phyloP scores from a whole-genome alignment of 2,888 invertebrate species.

The Harpagoxenus sublaevis region DNA sequence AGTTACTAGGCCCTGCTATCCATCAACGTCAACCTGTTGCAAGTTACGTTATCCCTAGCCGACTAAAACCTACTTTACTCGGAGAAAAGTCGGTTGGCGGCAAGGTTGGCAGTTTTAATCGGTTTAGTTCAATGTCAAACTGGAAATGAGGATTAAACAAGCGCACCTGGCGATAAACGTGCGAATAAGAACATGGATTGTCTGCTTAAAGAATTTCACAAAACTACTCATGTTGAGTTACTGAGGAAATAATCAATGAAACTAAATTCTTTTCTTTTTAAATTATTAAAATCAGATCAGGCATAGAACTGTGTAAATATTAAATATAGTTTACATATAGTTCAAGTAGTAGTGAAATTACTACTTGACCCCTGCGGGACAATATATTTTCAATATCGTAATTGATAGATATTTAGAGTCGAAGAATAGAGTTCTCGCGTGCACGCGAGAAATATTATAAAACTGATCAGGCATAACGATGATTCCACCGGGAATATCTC shows the following conservation, averaged over 20 bases:
- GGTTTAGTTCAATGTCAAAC: slow-evolving; percentile 42
- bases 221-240: background rate
- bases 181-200: background rate
- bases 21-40: slow-evolving; percentile 77
- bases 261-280: background rate
- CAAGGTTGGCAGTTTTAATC: slow-evolving; percentile 18
- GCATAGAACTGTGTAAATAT: background rate
- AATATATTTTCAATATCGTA: slow-evolving; percentile 2
- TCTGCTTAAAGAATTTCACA: background rate
- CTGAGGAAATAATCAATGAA: background rate
- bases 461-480: background rate
- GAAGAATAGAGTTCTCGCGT: background rate
- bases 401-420: background rate
- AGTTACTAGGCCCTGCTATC: slow-evolving; percentile 53
- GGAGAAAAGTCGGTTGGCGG: slow-evolving; percentile 37
- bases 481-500: background rate
- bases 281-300: background rate
- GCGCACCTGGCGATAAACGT: background rate
- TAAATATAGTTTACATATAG: background rate
- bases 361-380: background rate
- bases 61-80: slow-evolving; percentile 28
- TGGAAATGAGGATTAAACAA: slow-evolving; percentile 26
- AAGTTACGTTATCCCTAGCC: slow-evolving; percentile 42
- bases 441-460: background rate
- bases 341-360: too few species aligned